Evolutionary conservation across 2,113 vertebrate species (phyloP).

Genomic region (Ginglymostoma cirratum): DNA sequence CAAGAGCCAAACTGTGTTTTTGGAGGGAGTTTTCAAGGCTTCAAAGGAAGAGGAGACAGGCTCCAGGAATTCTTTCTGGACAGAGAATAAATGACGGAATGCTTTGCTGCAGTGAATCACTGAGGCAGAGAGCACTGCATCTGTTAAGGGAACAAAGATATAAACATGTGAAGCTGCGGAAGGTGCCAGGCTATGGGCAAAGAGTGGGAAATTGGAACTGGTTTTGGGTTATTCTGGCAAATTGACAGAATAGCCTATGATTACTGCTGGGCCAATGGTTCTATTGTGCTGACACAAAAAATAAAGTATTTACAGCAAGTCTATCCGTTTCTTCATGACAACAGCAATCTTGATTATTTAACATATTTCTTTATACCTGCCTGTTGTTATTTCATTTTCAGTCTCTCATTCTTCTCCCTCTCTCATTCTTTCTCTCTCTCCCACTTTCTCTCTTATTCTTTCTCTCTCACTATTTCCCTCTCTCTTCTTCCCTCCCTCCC

Average conservation of each 20-base stretch:
- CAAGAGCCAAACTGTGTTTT: too few species aligned
- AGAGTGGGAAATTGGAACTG: not conserved
- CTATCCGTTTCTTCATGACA: not conserved
- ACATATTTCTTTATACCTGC: not conserved
- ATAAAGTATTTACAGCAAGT: not conserved
- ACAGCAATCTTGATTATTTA: not conserved
- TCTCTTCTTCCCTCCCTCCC: not conserved
- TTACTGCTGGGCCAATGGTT: not conserved
- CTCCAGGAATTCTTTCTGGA: not conserved
- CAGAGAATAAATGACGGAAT: not conserved
- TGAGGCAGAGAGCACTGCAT: not conserved
- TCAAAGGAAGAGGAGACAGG: not conserved
- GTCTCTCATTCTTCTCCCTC: not conserved
- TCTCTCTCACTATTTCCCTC: not conserved
- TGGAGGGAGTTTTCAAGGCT: too few species aligned
- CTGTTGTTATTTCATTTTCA: not conserved
- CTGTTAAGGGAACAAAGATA: not conserved
- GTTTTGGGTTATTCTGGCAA: not conserved
- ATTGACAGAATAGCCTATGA: not conserved
- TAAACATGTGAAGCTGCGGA: not conserved
- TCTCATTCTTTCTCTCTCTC: not conserved
- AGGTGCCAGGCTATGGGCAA: not conserved
- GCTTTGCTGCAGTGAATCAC: not conserved
- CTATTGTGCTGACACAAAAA: not conserved
- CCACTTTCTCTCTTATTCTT: not conserved